phyloP scores from a whole-genome alignment of 2,113 vertebrate genomes.

The Tragulus kanchil region DNA sequence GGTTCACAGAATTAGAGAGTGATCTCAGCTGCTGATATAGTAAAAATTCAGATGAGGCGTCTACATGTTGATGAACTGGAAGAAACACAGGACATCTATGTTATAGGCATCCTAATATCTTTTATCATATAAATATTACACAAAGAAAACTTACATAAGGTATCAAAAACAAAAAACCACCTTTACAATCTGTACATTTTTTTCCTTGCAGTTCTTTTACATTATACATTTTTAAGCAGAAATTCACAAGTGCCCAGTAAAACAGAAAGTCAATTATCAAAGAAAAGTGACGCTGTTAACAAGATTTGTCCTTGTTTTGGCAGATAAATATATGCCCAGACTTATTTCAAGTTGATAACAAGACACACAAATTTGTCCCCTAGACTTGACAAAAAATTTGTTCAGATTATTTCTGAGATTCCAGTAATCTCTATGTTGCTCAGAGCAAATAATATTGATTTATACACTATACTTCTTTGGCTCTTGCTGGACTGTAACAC shows the following conservation, averaged over 20 bases:
- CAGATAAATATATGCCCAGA: neutral
- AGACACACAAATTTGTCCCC: neutral
- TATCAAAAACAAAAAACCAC: conserved; percentile 78
- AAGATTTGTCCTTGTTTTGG: conserved; percentile 36
- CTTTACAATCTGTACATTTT: conserved; percentile 88
- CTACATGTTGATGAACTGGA: neutral
- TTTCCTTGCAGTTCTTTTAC: conserved; percentile 69
- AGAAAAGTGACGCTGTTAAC: conserved; percentile 31
- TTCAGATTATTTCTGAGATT: conserved; percentile 22
- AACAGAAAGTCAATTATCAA: conserved; percentile 47
- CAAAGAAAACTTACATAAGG: conserved; percentile 80
- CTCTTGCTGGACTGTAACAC: conserved; percentile 1
- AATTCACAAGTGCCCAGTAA: conserved; percentile 68
- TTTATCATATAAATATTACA: conserved; percentile 89
- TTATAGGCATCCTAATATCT: conserved; percentile 73
- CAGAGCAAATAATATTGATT: neutral
- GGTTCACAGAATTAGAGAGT: neutral
- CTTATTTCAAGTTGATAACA: conserved; percentile 26
- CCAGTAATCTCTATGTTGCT: neutral
- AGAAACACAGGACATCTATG: conserved; percentile 65
- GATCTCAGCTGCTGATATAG: neutral
- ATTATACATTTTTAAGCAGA: conserved; percentile 73
- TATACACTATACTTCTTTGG: neutral
- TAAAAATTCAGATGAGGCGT: conserved; percentile 51
- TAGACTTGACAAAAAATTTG: neutral